Conservation (phyloP, 1,140 invertebrate genomes). For the Aphaenogaster rudis region DNA sequence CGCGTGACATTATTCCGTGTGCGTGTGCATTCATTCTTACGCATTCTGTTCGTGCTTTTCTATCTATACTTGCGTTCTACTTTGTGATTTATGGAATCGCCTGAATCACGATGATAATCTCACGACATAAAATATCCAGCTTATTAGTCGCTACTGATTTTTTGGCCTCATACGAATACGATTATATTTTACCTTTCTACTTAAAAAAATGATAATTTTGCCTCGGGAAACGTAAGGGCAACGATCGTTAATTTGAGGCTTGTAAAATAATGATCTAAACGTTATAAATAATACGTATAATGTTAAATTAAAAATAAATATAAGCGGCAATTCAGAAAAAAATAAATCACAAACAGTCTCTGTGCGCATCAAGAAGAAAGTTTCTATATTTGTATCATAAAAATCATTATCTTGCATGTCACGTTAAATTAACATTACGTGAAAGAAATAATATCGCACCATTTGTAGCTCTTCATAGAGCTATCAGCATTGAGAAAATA, state of each 20-base stretch:
- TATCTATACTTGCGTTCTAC: neutral
- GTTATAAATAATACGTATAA: neutral
- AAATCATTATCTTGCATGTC: neutral
- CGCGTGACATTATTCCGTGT: conserved; percentile 21
- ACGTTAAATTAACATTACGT: neutral
- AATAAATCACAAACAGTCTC: neutral
- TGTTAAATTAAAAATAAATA: conserved; percentile 11
- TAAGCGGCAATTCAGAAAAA: neutral
- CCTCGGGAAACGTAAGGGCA: neutral
- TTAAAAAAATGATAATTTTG: conserved; percentile 2
- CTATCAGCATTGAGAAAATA: conserved; percentile 24
- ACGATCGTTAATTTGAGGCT: neutral
- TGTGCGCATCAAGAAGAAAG: no score
- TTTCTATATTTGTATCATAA: neutral
- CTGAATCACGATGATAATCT: conserved; percentile 28
- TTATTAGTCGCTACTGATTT: conserved; percentile 11
- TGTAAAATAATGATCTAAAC: neutral
- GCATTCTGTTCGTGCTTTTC: conserved; percentile 22
- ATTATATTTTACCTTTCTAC: neutral
- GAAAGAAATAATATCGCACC: neutral
- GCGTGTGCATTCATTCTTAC: conserved; percentile 5
- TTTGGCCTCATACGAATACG: neutral
- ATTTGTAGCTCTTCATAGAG: conserved; percentile 32
- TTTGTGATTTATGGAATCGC: conserved; percentile 37
- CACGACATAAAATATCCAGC: neutral